Conservation (phyloP, 1,140 invertebrate genomes). For the Octopus sinensis region DNA sequence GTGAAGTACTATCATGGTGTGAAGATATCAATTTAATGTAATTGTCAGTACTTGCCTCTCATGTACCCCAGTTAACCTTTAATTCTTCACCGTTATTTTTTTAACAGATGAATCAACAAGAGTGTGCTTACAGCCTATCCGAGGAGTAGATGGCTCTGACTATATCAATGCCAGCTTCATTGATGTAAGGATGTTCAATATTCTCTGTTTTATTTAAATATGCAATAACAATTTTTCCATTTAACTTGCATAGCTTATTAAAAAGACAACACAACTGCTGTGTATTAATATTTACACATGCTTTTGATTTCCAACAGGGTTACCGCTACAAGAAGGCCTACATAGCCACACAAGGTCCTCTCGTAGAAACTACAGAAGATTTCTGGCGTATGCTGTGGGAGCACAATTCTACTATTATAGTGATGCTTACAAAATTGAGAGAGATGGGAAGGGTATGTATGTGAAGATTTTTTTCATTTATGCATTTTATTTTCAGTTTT, state of each 20-base stretch:
- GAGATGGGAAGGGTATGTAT: slow-evolving; percentile 88
- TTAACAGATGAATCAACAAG: slow-evolving; percentile 78
- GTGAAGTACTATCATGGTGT: no score
- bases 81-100: neutral
- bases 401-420: slow-evolving; percentile 98
- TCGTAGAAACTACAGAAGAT: slow-evolving; percentile 94
- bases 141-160: slow-evolving; percentile 91
- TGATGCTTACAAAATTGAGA: slow-evolving; percentile 96
- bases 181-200: slow-evolving; percentile 66
- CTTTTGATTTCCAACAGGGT: slow-evolving; percentile 61
- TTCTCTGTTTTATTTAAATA: neutral
- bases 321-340: slow-evolving; percentile 93
- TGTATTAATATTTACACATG: neutral
- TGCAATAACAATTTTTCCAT: neutral
- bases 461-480: neutral
- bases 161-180: slow-evolving; percentile 99
- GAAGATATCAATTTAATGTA: no score
- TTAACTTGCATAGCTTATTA: neutral
- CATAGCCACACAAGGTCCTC: slow-evolving; percentile 95
- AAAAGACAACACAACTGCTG: no score
- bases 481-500: no score
- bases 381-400: slow-evolving; percentile 99
- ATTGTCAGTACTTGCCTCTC: no score
- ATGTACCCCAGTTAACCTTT: neutral
- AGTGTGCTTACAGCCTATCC: slow-evolving; percentile 86